Percentiles rank a stretch among this genome's conserved stretches.
These are phyloP conservation scores for Oreochromis niloticus DNA, from an alignment of 2,113 vertebrate genomes.

Conservation along the genomic window DNA sequence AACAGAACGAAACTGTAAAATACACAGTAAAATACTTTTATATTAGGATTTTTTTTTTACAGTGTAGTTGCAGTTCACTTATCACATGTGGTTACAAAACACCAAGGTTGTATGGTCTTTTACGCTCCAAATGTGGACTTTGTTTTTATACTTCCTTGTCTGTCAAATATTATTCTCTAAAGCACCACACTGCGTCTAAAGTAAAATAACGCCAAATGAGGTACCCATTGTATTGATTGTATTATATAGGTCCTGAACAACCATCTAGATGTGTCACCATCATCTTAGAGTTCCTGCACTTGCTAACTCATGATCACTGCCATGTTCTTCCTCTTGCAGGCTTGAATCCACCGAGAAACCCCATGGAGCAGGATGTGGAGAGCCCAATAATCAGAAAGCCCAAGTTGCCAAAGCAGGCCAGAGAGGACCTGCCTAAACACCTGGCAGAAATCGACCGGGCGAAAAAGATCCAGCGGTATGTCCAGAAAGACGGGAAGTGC, in stretches of 20 bases:
- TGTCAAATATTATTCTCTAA: background rate
- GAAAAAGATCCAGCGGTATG: constrained; percentile 92
- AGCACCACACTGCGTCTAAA: background rate
- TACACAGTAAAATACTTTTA: too few species aligned
- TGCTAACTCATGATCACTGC: background rate
- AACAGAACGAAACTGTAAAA: too few species aligned
- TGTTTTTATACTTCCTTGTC: background rate
- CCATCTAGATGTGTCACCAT: background rate
- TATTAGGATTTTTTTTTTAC: too few species aligned
- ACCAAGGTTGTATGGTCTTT: background rate
- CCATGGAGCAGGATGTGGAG: constrained; percentile 99
- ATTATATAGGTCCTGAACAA: background rate
- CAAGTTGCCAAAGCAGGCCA: constrained; percentile 88
- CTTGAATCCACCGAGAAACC: constrained; percentile 79
- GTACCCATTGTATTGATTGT: background rate
- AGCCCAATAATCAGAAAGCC: constrained; percentile 84
- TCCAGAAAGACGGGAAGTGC: constrained; percentile 96
- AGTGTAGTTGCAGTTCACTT: background rate
- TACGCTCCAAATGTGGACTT: background rate
- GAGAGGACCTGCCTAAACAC: constrained; percentile 84
- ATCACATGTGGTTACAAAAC: background rate
- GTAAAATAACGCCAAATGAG: background rate
- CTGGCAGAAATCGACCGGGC: constrained; percentile 74
- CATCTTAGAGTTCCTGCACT: background rate
- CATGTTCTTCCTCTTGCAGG: constrained; percentile 66